Conservation (phyloP, 2,888 invertebrate species). For the Volucella zonaria region DNA sequence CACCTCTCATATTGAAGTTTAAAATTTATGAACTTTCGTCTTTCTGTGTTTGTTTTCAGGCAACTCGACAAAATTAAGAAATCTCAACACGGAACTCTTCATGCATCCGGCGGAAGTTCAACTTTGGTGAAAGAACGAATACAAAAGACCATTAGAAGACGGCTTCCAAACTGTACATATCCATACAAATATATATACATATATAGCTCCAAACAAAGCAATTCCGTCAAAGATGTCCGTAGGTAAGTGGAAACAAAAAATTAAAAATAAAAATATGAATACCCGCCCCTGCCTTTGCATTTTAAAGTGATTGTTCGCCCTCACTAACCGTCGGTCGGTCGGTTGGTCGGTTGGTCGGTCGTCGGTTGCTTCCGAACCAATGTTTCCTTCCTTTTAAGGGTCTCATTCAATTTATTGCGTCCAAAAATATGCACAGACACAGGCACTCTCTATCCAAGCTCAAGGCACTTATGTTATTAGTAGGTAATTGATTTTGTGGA, state of each 20-base stretch:
- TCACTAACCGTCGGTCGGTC: too few species aligned
- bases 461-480: constrained; percentile 46
- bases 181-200: too few species aligned
- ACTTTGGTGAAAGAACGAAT: constrained; percentile 72
- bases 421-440: constrained; percentile 42
- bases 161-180: constrained; percentile 52
- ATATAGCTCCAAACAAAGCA: constrained; percentile 23
- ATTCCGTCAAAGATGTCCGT: constrained; percentile 71
- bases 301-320: constrained; percentile 18
- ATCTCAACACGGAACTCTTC: constrained; percentile 75
- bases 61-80: constrained; percentile 71
- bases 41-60: constrained; percentile 44
- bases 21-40: constrained; percentile 37
- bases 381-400: constrained; percentile 59
- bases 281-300: constrained; percentile 41
- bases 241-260: constrained; percentile 67
- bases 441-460: constrained; percentile 16
- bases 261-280: constrained; percentile 10
- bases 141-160: constrained; percentile 70
- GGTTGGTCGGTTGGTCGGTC: too few species aligned
- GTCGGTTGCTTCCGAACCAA: background rate
- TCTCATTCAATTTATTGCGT: constrained; percentile 30
- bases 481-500: constrained; percentile 65
- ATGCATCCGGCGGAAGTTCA: constrained; percentile 75
- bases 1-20: constrained; percentile 20